Evolutionary conservation across 2,888 invertebrate genomes (phyloP).

Genomic region (Aphodius granarius): DNA sequence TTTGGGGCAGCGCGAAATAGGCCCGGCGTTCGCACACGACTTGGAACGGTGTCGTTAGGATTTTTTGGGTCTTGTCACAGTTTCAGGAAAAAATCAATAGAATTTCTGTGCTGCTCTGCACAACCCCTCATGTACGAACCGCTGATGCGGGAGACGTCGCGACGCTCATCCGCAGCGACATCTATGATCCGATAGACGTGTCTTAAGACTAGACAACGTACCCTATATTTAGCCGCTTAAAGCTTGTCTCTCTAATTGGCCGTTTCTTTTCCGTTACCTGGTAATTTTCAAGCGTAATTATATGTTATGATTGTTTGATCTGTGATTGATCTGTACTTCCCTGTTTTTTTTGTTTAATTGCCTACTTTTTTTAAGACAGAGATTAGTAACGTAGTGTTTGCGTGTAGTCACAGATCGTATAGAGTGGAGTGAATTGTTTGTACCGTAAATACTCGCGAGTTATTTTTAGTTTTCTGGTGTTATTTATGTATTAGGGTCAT

Average conservation of each 20-base stretch:
- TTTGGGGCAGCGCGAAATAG: no score
- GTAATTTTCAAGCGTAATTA: neutral
- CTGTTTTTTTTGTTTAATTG: neutral
- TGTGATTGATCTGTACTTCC: neutral
- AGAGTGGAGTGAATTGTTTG: neutral
- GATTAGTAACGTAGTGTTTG: neutral
- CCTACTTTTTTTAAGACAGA: neutral
- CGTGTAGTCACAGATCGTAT: no score
- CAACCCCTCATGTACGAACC: neutral
- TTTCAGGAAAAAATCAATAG: slow-evolving; percentile 29
- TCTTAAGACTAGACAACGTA: no score
- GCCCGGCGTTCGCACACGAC: no score
- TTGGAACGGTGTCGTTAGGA: neutral
- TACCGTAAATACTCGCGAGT: neutral
- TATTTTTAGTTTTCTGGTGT: neutral
- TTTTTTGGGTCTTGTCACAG: slow-evolving; percentile 23
- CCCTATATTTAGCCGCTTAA: neutral
- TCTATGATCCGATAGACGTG: neutral
- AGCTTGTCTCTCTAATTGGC: neutral
- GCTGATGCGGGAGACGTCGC: neutral
- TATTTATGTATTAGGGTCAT: neutral
- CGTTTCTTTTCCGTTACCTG: neutral
- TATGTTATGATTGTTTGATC: neutral
- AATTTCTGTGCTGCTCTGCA: slow-evolving; percentile 21
- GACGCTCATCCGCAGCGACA: neutral